Conservation (phyloP, 2,797 vertebrate species). For the Florisuga fusca region DNA sequence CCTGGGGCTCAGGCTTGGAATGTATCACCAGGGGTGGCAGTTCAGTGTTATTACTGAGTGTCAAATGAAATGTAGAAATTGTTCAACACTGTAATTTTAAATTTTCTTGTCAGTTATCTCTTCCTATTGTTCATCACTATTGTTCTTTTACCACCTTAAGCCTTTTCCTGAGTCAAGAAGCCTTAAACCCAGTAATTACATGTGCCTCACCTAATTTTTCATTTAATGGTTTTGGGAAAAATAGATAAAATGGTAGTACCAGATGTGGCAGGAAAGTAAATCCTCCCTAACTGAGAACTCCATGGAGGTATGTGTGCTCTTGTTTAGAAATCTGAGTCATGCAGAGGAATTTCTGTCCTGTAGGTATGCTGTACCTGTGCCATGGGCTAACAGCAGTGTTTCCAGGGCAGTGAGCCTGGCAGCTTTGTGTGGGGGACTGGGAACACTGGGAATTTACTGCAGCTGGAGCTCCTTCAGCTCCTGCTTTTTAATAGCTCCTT, state of each 20-base stretch:
- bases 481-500: not conserved
- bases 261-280: not conserved
- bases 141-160: constrained; percentile 16
- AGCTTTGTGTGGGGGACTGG: not conserved
- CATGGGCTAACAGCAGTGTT: not conserved
- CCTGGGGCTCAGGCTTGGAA: not conserved
- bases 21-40: not conserved
- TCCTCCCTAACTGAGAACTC: not conserved
- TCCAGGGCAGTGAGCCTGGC: not conserved
- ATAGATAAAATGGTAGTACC: not conserved
- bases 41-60: not conserved
- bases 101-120: not conserved
- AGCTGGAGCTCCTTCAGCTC: not conserved
- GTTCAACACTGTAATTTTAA: not conserved
- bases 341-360: not conserved
- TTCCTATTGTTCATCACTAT: not conserved
- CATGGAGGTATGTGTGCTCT: not conserved
- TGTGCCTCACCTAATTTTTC: constrained; percentile 18
- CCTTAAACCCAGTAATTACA: not conserved
- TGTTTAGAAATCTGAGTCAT: not conserved
- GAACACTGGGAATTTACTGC: not conserved
- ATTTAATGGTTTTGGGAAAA: not conserved
- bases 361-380: not conserved
- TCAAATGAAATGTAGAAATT: not conserved
- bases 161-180: not conserved